Evolutionary conservation across 2,888 invertebrate species (phyloP).

Genomic region (Chloromyia formosa): DNA sequence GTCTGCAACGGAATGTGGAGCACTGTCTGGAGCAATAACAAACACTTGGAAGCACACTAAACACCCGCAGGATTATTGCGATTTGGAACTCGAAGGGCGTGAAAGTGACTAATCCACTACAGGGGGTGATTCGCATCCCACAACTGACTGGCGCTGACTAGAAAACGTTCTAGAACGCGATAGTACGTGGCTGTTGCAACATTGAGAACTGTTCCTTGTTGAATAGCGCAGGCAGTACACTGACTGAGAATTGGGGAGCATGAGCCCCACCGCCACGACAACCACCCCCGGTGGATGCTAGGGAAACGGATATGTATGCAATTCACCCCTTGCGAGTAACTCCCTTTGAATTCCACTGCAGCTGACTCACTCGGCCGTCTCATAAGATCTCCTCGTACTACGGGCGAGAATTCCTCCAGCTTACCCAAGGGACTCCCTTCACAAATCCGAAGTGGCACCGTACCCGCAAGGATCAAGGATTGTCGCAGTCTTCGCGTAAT

Average conservation of each 20-base stretch:
- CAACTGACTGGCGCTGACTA: background rate
- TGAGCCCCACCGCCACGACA: background rate
- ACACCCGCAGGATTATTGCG: background rate
- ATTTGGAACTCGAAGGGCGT: too few species aligned
- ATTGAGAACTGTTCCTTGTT: background rate
- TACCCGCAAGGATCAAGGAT: too few species aligned
- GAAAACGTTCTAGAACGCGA: background rate
- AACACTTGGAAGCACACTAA: background rate
- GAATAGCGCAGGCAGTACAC: background rate
- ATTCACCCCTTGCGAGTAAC: background rate
- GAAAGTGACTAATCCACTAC: background rate
- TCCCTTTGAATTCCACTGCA: background rate
- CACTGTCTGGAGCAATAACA: too few species aligned
- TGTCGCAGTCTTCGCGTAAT: too few species aligned
- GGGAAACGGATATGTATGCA: background rate
- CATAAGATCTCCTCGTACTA: background rate
- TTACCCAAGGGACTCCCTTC: background rate
- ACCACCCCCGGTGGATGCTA: background rate
- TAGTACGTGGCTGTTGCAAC: conserved; percentile 6
- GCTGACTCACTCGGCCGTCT: background rate
- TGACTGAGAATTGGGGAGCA: background rate
- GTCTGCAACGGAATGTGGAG: too few species aligned
- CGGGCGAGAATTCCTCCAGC: background rate
- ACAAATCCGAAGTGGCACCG: too few species aligned
- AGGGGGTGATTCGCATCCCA: background rate